phyloP scores from a whole-genome alignment of 2,888 invertebrate species.

The Deladenus siricidicola region DNA sequence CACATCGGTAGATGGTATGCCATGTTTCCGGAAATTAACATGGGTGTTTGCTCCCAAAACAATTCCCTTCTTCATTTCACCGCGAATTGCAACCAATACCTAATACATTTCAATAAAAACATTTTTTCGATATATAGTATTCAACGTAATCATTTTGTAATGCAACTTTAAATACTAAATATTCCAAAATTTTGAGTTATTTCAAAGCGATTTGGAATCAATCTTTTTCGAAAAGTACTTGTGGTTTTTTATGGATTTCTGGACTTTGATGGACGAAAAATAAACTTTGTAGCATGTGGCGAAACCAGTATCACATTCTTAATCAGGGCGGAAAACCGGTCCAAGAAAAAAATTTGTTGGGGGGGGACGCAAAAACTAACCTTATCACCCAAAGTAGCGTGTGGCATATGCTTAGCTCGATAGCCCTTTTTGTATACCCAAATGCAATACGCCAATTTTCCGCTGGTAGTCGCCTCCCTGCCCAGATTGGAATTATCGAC shows the following conservation, averaged over 20 bases:
- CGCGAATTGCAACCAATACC: constrained; percentile 50
- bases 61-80: constrained; percentile 49
- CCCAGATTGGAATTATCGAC: constrained; percentile 96
- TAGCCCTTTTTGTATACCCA: constrained; percentile 76
- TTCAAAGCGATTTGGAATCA: too few relatives aligned
- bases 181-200: too few relatives aligned
- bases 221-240: too few relatives aligned
- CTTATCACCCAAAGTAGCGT: constrained; percentile 51
- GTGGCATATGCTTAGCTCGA: constrained; percentile 48
- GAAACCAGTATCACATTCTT: too few relatives aligned
- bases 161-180: too few relatives aligned
- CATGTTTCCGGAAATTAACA: constrained; percentile 40
- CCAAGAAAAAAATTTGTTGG: neutral
- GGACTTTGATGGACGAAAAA: too few relatives aligned
- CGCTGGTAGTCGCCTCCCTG: constrained; percentile 84
- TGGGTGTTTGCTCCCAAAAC: constrained; percentile 52
- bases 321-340: too few relatives aligned
- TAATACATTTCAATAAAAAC: too few relatives aligned
- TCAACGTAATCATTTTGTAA: too few relatives aligned
- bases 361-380: constrained; percentile 17
- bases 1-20: constrained; percentile 50
- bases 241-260: neutral
- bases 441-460: constrained; percentile 77
- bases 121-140: too few relatives aligned
- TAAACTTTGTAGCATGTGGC: too few relatives aligned